These are phyloP conservation scores for Drosophila barbarae DNA, from an alignment of 2,888 invertebrate species.

Conservation along the genomic window DNA sequence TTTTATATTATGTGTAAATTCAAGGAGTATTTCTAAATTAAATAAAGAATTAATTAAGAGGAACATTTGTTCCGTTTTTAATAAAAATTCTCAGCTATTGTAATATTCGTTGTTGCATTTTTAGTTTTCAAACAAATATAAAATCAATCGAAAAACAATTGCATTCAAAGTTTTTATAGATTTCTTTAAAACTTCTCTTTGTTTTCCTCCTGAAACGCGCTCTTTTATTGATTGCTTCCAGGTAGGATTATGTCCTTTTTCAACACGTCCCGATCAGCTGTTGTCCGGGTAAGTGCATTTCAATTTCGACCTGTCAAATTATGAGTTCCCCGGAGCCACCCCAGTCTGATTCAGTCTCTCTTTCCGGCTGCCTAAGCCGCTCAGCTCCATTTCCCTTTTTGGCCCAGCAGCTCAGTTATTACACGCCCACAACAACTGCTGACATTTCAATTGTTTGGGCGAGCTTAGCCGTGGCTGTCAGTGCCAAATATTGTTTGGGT, in stretches of 20 bases:
- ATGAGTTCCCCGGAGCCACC: constrained; percentile 8
- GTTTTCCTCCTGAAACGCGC: not conserved
- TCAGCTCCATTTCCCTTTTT: constrained; percentile 15
- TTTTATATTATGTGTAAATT: too few species aligned
- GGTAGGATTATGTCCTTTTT: constrained; percentile 7
- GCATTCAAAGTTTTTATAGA: too few species aligned
- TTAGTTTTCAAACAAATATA: not conserved
- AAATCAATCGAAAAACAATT: not conserved
- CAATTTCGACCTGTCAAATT: constrained; percentile 30
- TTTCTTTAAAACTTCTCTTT: not conserved
- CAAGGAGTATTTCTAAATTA: too few species aligned
- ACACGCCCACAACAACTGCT: constrained; percentile 46
- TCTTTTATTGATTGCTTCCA: constrained; percentile 16
- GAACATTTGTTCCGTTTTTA: not conserved
- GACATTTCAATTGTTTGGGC: constrained; percentile 50
- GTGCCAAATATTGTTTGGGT: constrained; percentile 54
- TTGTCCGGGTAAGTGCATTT: constrained; percentile 29
- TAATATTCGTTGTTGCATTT: not conserved
- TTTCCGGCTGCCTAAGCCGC: constrained; percentile 9
- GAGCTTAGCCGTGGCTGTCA: constrained; percentile 37
- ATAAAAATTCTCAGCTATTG: not conserved
- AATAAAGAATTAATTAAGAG: too few species aligned
- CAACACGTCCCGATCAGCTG: constrained; percentile 30
- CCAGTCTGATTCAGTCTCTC: not conserved
- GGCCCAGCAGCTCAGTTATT: constrained; percentile 35